These are phyloP conservation scores for Siniperca obscura DNA, from an alignment of 2,797 vertebrate genomes.

Conservation along the genomic window DNA sequence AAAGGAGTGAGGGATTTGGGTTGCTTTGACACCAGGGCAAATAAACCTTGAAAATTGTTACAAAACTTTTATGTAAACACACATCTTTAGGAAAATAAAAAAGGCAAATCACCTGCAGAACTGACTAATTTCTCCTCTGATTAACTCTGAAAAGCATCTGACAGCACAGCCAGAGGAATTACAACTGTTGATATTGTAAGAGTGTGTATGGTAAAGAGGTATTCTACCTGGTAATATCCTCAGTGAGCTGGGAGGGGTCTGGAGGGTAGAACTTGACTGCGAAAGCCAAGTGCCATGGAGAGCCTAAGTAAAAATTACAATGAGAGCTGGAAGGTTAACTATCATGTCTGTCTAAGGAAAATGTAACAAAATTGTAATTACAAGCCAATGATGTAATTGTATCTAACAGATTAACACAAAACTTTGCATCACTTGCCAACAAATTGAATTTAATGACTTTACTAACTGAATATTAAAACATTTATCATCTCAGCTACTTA, in stretches of 20 bases:
- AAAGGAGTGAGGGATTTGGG: slow-evolving; percentile 55
- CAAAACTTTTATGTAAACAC: slow-evolving; percentile 52
- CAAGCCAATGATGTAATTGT: not conserved
- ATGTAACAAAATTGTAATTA: slow-evolving; percentile 1
- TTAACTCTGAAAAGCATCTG: slow-evolving; percentile 39
- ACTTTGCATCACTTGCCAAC: slow-evolving; percentile 1
- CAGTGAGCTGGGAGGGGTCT: slow-evolving; percentile 96
- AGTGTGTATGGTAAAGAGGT: slow-evolving; percentile 2
- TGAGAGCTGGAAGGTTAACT: slow-evolving; percentile 15
- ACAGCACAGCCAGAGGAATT: slow-evolving; percentile 38
- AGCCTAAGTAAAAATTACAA: slow-evolving; percentile 82
- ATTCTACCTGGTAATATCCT: slow-evolving; percentile 95
- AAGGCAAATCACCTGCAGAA: slow-evolving; percentile 20
- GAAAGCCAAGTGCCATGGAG: slow-evolving; percentile 94
- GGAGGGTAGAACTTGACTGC: slow-evolving; percentile 98
- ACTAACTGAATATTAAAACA: slow-evolving; percentile 43
- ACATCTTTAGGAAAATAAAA: slow-evolving; percentile 31
- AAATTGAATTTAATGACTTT: slow-evolving; percentile 6
- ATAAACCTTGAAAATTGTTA: slow-evolving; percentile 56
- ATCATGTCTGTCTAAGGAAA: not conserved
- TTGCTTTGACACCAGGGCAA: slow-evolving; percentile 59
- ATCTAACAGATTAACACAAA: not conserved
- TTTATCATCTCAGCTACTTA: slow-evolving; percentile 23
- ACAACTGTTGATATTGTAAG: not conserved
- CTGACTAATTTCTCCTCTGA: slow-evolving; percentile 42